Evolutionary conservation across 2,113 vertebrate genomes (phyloP).

Genomic region (Empidonax alnorum): DNA sequence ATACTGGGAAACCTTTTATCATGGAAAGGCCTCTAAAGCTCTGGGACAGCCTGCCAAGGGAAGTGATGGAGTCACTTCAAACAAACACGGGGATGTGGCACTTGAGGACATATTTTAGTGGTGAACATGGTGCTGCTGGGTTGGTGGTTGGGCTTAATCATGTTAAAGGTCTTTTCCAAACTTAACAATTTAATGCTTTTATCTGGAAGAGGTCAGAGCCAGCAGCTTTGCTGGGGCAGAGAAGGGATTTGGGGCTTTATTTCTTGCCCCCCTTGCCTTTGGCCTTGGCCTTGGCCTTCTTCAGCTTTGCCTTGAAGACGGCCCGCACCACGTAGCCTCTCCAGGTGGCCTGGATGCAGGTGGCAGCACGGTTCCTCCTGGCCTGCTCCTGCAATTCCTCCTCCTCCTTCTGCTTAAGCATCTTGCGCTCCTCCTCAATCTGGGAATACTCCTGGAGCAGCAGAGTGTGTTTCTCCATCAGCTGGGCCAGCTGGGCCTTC

Average conservation of each 20-base stretch:
- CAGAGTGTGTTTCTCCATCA: conserved; percentile 55
- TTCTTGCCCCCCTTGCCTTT: conserved; percentile 49
- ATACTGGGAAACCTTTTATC: neutral
- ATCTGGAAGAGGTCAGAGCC: neutral
- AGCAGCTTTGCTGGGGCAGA: neutral
- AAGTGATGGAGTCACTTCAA: neutral
- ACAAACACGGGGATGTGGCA: neutral
- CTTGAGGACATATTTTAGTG: neutral
- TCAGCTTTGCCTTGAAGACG: conserved; percentile 73
- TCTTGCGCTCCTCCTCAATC: conserved; percentile 77
- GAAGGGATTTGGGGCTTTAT: neutral
- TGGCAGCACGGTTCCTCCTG: conserved; percentile 75
- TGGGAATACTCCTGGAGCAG: conserved; percentile 77
- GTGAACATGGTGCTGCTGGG: neutral
- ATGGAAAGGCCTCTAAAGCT: neutral
- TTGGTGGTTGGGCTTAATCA: neutral
- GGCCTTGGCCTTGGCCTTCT: conserved; percentile 28
- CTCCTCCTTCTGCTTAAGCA: conserved; percentile 62
- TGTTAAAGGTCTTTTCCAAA: neutral
- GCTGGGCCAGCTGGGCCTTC: conserved; percentile 73
- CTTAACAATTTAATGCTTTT: neutral
- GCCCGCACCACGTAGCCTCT: conserved; percentile 85
- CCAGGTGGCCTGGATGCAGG: conserved; percentile 78
- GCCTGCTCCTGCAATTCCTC: conserved; percentile 70
- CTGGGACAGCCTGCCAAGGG: neutral